Evolutionary conservation across 2,888 invertebrate species (phyloP).

Genomic region (Xylocampa areola): DNA sequence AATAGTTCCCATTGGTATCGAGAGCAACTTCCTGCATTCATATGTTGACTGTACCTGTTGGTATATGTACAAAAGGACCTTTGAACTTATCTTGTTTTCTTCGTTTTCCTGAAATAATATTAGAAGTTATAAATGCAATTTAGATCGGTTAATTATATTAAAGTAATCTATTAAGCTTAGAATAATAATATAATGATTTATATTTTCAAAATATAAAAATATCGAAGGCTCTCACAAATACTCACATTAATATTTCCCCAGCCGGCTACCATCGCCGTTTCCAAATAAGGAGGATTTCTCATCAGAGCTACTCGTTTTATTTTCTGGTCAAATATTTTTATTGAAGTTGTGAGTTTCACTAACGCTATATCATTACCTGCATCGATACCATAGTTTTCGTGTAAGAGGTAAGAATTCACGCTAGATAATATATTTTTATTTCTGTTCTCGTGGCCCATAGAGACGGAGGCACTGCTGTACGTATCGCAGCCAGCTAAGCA

Average conservation of each 20-base stretch:
- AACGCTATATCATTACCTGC: constrained; percentile 19
- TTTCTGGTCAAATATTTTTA: not conserved
- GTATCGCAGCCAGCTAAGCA: not conserved
- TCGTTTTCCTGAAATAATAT: too few relatives aligned
- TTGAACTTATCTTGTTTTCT: fast-evolving
- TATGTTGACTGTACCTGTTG: constrained; percentile 9
- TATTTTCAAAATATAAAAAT: too few relatives aligned
- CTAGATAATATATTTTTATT: not conserved
- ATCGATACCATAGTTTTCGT: not conserved
- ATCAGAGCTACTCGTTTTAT: constrained; percentile 14
- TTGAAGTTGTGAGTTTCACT: too few relatives aligned
- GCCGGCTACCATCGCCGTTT: constrained; percentile 14
- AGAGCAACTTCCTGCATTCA: not conserved
- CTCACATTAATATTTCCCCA: constrained; percentile 23
- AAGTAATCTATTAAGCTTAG: too few relatives aligned
- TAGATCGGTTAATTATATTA: too few relatives aligned
- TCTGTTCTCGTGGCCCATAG: constrained; percentile 3
- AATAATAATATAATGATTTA: too few relatives aligned
- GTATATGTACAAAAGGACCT: not conserved
- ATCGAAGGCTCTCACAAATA: too few relatives aligned
- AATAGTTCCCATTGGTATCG: not conserved
- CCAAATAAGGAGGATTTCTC: not conserved
- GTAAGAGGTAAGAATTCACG: not conserved
- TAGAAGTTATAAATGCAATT: constrained; percentile 9
- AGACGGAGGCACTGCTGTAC: not conserved